Percentiles rank a stretch among this genome's conserved stretches.
These are phyloP conservation scores for Thryonomys swinderianus DNA, from an alignment of 2,113 vertebrate genomes.

Conservation along the genomic window DNA sequence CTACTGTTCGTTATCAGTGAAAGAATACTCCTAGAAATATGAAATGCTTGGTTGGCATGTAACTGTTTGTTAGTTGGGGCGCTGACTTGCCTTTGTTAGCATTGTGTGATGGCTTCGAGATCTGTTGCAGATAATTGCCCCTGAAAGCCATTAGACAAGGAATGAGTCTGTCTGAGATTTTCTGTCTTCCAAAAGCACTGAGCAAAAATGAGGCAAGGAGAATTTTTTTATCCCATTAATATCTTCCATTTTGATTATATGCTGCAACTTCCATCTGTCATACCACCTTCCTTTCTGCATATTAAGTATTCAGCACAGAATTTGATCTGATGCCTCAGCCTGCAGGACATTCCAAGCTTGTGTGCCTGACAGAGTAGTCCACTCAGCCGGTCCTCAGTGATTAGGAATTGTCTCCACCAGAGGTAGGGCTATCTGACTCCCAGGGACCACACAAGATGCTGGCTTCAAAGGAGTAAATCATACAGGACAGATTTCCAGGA, in stretches of 20 bases:
- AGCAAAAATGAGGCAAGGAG: no score
- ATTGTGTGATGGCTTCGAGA: background rate
- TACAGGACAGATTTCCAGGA: background rate
- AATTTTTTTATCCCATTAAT: rapidly evolving
- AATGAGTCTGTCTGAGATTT: background rate
- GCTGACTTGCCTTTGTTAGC: background rate
- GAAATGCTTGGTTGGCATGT: background rate
- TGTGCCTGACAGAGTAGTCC: background rate
- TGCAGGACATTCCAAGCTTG: background rate
- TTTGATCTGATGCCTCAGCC: background rate
- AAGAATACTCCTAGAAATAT: background rate
- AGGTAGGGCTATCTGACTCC: background rate
- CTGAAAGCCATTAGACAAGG: background rate
- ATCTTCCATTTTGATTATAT: rapidly evolving
- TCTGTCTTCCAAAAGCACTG: background rate
- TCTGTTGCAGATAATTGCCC: background rate
- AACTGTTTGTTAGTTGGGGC: background rate
- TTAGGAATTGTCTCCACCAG: background rate
- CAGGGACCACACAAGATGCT: background rate
- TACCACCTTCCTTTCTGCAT: rapidly evolving
- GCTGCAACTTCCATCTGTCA: background rate
- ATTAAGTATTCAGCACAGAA: rapidly evolving
- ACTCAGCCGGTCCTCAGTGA: background rate
- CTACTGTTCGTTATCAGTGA: background rate
- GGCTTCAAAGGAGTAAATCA: background rate